These are phyloP conservation scores for Lasioglossum albipes DNA, from an alignment of 1,140 invertebrate genomes.

Conservation along the genomic window DNA sequence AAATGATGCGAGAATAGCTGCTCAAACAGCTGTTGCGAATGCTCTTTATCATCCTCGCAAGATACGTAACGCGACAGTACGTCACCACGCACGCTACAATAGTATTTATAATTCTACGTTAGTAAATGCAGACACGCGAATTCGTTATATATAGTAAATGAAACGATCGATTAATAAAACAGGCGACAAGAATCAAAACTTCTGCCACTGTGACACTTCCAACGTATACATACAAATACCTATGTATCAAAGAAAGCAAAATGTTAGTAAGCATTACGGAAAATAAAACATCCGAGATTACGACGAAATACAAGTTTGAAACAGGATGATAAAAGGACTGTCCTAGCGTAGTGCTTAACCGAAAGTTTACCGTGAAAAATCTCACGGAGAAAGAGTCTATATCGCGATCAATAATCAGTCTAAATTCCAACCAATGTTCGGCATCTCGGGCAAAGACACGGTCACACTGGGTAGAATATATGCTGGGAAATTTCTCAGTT, in stretches of 20 bases:
- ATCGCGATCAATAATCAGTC: slow-evolving; percentile 54
- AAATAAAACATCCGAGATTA: too few relatives aligned
- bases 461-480: slow-evolving; percentile 65
- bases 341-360: not conserved
- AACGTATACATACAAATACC: not conserved
- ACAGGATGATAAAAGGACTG: not conserved
- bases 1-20: too few relatives aligned
- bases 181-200: not conserved
- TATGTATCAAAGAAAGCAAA: not conserved
- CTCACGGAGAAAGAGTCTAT: not conserved
- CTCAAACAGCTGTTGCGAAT: too few relatives aligned
- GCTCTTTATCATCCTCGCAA: too few relatives aligned
- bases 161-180: not conserved
- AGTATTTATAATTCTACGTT: not conserved
- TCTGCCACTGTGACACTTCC: not conserved
- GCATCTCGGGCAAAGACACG: slow-evolving; percentile 67
- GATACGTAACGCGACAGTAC: too few relatives aligned
- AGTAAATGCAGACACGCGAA: not conserved
- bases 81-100: too few relatives aligned
- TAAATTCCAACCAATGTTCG: slow-evolving; percentile 71
- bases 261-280: not conserved
- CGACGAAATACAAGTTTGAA: not conserved
- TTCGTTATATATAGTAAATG: not conserved
- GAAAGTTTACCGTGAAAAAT: not conserved
- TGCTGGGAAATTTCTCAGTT: slow-evolving; percentile 67